These are phyloP conservation scores for Hyposmocoma kahamanoa DNA, from an alignment of 1,140 invertebrate genomes.

Conservation along the genomic window DNA sequence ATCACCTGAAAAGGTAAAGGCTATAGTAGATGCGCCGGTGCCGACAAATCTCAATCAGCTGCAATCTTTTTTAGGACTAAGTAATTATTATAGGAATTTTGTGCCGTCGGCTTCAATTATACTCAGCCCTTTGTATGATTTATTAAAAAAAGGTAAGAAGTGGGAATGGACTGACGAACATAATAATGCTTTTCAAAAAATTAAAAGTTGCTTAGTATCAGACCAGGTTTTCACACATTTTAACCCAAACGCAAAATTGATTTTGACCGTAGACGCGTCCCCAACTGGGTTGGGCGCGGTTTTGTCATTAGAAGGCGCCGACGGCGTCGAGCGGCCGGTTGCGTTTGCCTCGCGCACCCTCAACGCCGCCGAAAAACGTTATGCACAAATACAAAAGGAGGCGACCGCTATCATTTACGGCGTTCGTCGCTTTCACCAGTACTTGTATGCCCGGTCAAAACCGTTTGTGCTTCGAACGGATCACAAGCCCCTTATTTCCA, in stretches of 20 bases:
- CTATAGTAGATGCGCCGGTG: conserved; percentile 26
- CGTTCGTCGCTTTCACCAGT: conserved; percentile 38
- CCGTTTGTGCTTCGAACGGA: neutral
- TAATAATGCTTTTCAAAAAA: conserved; percentile 19
- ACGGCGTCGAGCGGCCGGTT: conserved; percentile 35
- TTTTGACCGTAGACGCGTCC: conserved; percentile 30
- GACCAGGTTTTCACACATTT: conserved; percentile 36
- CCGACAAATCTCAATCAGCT: conserved; percentile 44
- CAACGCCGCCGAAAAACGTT: conserved; percentile 34
- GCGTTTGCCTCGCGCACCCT: conserved; percentile 51
- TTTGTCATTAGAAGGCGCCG: conserved; percentile 16
- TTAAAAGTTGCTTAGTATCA: conserved; percentile 26
- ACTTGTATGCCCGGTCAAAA: neutral
- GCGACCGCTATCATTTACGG: conserved; percentile 56
- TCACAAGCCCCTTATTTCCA: neutral
- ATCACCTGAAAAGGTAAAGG: conserved; percentile 44
- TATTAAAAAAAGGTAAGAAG: conserved; percentile 24
- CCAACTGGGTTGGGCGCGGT: conserved; percentile 25
- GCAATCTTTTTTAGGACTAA: conserved; percentile 55
- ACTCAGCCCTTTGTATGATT: conserved; percentile 5
- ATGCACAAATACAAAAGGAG: conserved; percentile 41
- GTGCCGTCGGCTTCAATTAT: conserved; percentile 35
- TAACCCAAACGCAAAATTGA: conserved; percentile 33
- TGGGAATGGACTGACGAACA: conserved; percentile 19
- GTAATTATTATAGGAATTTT: conserved; percentile 62